phyloP scores from a whole-genome alignment of 2,113 vertebrate species.

The Coryphaenoides rupestris region DNA sequence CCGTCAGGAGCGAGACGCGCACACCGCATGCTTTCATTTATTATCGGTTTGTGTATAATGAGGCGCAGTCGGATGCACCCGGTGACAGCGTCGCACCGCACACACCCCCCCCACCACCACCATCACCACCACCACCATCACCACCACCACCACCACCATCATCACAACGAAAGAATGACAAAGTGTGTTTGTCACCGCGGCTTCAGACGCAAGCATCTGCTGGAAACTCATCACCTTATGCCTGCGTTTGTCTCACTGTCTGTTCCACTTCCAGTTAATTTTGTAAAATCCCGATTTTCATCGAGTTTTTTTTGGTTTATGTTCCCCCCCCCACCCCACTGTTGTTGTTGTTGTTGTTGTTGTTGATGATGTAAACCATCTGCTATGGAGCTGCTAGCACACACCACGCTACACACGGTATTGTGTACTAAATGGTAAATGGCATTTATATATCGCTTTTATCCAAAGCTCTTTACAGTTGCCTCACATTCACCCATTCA shows the following conservation, averaged over 20 bases:
- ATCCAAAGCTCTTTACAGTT: too few relatives aligned
- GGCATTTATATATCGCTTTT: too few relatives aligned
- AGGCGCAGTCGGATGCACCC: slow-evolving; percentile 59
- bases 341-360: too few relatives aligned
- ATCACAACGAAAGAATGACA: slow-evolving; percentile 61
- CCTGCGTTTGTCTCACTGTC: slow-evolving; percentile 33
- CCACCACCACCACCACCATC: too few relatives aligned
- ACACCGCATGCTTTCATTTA: slow-evolving; percentile 59
- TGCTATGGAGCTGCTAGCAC: not conserved
- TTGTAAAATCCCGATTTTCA: slow-evolving; percentile 22
- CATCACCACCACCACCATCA: too few relatives aligned
- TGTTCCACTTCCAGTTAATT: slow-evolving; percentile 36
- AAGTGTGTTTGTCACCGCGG: slow-evolving; percentile 60
- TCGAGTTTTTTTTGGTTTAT: slow-evolving; percentile 8
- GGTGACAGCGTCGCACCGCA: slow-evolving; percentile 65
- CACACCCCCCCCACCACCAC: too few relatives aligned
- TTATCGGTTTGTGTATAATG: slow-evolving; percentile 65
- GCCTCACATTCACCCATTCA: too few relatives aligned
- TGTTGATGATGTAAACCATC: not conserved
- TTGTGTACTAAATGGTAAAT: too few relatives aligned
- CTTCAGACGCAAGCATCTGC: slow-evolving; percentile 54
- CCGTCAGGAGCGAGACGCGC: slow-evolving; percentile 58
- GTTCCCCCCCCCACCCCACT: too few relatives aligned
- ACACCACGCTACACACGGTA: too few relatives aligned
- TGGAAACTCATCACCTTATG: slow-evolving; percentile 46